Evolutionary conservation across 2,113 vertebrate genomes (phyloP), one percentile per base, ranked within the genome.

Genomic region (Catharus minimus): DNA sequence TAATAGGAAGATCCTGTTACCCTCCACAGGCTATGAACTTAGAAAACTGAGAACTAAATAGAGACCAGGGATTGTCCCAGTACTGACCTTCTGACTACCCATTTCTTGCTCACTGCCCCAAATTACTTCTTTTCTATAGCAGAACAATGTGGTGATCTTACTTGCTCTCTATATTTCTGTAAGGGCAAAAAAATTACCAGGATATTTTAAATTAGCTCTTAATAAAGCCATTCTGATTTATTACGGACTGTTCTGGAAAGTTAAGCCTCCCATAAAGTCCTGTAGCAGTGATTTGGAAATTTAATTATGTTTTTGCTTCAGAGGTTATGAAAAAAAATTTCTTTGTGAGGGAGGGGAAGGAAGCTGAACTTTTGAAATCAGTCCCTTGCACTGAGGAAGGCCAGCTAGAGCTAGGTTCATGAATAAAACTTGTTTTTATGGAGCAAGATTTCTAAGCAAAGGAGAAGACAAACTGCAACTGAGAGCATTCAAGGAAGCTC

Each of bases 211-310:
- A 89, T 82, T 60, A 88, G 27, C 33, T 82, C 23, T 78, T 90
- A 86, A 43, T 73, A 94, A 78, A 90, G 57, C 44, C 30, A 64
- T 82, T 69, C 77, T 90, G 69, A 76, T 82, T 75, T 86, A 58
- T 86, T 94, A 41, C 58, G 64, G 86, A n/a, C 13, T 65, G 49
- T 44, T 84, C 55, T 90, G 76, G 56, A 82, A 89, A 85, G 62
- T 76, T 92, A 89, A 94, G 61, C 44, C 49, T 93, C 24, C 71
- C 60, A 58, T 62, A 80, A 89, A 94, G 52, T 30, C 41, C 27
- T 87, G 47, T 44, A 84, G 50, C 86, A 85, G 61, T 67, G 44
- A 94, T 73, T 86, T 93, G 23, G 77, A 76, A 93, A 88, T 68
- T 44, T 77, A 81, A 49, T 78, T 38, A 86, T n/a, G 10, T 43